phyloP scores from a whole-genome alignment of 1,140 invertebrate species.

The Drosophila santomea region DNA sequence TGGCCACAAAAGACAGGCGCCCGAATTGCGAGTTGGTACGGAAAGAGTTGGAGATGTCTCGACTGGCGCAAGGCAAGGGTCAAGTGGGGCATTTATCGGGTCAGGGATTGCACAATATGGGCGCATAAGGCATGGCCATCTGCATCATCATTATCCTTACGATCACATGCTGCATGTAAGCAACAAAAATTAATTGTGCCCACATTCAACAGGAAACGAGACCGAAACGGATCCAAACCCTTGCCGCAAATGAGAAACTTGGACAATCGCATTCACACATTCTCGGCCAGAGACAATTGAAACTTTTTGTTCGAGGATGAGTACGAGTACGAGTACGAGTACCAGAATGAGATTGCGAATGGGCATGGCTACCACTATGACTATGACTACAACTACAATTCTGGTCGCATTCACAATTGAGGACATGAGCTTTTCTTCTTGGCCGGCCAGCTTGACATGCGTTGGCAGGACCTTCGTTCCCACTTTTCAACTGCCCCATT shows the following conservation, averaged over 20 bases:
- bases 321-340: slow-evolving; percentile 22
- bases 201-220: slow-evolving; percentile 69
- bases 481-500: slow-evolving; percentile 12
- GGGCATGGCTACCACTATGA: neutral
- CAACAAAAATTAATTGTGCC: slow-evolving; percentile 68
- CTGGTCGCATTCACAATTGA: slow-evolving; percentile 59
- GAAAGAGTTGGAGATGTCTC: slow-evolving; percentile 3
- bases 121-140: slow-evolving; percentile 34
- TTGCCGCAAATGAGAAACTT: slow-evolving; percentile 60
- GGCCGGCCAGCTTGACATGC: slow-evolving; percentile 34
- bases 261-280: slow-evolving; percentile 77
- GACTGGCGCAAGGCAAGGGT: neutral
- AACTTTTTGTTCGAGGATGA: slow-evolving; percentile 61
- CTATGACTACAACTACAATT: slow-evolving; percentile 43
- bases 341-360: slow-evolving; percentile 8
- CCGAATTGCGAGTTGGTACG: slow-evolving; percentile 1
- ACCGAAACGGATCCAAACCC: slow-evolving; percentile 34
- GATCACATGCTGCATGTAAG: slow-evolving; percentile 41
- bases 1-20: slow-evolving; percentile 17
- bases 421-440: slow-evolving; percentile 62
- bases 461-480: slow-evolving; percentile 35
- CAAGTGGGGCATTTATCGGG: slow-evolving; percentile 43
- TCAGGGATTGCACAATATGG: slow-evolving; percentile 41
- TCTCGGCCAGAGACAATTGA: slow-evolving; percentile 73
- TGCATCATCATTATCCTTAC: slow-evolving; percentile 38